Percentiles rank a stretch among this genome's conserved stretches.
Conservation (phyloP, 2,797 vertebrate species). For the Tangara arthus region DNA sequence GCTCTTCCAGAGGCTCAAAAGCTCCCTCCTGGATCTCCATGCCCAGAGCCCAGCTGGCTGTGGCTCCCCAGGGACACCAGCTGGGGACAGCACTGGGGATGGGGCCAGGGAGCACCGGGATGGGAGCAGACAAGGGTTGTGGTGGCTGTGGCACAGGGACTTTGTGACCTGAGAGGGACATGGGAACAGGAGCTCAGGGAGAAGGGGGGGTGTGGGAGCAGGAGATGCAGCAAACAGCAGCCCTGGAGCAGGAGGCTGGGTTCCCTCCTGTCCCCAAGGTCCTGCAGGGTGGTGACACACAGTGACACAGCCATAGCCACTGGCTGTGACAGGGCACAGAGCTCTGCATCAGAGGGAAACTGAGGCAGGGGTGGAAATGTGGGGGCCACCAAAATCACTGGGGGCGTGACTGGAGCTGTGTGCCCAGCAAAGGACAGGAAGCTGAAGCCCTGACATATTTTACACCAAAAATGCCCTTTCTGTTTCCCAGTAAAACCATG, state of each 20-base stretch:
- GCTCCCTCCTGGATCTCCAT: no score
- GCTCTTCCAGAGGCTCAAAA: no score
- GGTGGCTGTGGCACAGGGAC: background rate
- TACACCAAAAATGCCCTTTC: background rate
- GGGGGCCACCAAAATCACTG: background rate
- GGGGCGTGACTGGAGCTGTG: background rate
- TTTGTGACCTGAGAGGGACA: background rate
- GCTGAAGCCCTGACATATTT: background rate
- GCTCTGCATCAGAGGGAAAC: background rate
- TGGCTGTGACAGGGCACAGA: fast-evolving
- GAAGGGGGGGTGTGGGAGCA: background rate
- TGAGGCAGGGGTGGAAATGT: background rate
- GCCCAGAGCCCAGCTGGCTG: background rate
- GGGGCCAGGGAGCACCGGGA: fast-evolving
- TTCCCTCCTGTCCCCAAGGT: background rate
- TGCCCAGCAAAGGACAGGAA: background rate
- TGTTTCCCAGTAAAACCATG: background rate
- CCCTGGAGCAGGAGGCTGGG: background rate
- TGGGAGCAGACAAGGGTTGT: background rate
- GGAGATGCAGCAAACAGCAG: background rate
- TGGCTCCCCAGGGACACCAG: background rate
- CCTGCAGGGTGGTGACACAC: background rate
- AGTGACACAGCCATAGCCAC: fast-evolving
- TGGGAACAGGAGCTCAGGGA: fast-evolving
- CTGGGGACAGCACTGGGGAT: no score